Evolutionary conservation across 2,888 invertebrate species (phyloP).

Genomic region (Esperia sulphurella): DNA sequence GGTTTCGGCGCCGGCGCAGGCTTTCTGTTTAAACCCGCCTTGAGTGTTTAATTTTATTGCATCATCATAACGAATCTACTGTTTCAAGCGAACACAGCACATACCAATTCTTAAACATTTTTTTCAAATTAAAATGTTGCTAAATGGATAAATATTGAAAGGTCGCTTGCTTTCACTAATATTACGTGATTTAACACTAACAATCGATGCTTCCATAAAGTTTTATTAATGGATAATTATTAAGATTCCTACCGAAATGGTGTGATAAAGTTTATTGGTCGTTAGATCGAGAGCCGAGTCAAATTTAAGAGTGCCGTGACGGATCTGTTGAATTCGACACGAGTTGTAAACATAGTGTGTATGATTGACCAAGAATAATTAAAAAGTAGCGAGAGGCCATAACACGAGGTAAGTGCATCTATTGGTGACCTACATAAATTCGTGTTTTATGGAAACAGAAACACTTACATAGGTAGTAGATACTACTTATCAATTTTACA

Average conservation of each 20-base stretch:
- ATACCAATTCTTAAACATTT: not conserved
- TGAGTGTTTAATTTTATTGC: conserved; percentile 44
- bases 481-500: not conserved
- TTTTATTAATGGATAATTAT: conserved; percentile 61
- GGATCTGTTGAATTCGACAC: conserved; percentile 55
- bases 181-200: conserved; percentile 40
- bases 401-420: conserved; percentile 29
- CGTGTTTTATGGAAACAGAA: not conserved
- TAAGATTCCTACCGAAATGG: conserved; percentile 69
- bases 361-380: conserved; percentile 66
- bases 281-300: conserved; percentile 59
- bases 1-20: conserved; percentile 62
- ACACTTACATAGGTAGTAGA: too few relatives aligned
- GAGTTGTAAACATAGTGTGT: conserved; percentile 42
- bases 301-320: conserved; percentile 58
- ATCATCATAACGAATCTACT: conserved; percentile 6
- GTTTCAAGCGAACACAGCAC: not conserved
- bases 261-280: conserved; percentile 73
- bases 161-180: conserved; percentile 47
- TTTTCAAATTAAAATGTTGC: conserved; percentile 1
- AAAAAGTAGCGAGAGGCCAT: conserved; percentile 60
- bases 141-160: conserved; percentile 24
- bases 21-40: conserved; percentile 47
- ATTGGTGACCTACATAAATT: conserved; percentile 17
- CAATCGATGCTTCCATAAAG: conserved; percentile 47